phyloP scores from a whole-genome alignment of 2,113 vertebrate genomes.

The Lophius piscatorius region DNA sequence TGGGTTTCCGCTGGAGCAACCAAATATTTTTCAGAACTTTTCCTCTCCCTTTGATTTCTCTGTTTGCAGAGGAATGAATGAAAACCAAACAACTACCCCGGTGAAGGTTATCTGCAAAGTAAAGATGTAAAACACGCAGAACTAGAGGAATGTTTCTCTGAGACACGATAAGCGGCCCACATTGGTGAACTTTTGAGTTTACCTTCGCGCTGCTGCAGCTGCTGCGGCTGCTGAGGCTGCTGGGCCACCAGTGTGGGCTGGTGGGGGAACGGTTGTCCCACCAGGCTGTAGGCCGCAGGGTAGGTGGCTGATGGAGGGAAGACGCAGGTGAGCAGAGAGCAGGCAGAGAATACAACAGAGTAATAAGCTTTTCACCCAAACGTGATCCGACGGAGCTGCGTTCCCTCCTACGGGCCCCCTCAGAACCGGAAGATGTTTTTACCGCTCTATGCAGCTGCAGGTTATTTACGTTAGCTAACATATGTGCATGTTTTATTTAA shows the following conservation, averaged over 20 bases:
- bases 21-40: no score
- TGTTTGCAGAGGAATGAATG: no score
- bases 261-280: constrained; percentile 91
- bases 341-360: constrained; percentile 12
- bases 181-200: constrained; percentile 9
- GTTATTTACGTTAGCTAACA: constrained; percentile 41
- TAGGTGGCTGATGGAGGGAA: constrained; percentile 84
- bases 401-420: constrained; percentile 28
- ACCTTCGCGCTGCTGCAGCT: constrained; percentile 90
- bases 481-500: constrained; percentile 51
- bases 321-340: constrained; percentile 32
- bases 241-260: constrained; percentile 87
- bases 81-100: no score
- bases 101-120: no score
- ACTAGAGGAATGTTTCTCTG: constrained; percentile 4
- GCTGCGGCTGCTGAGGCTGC: constrained; percentile 88
- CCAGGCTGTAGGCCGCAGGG: constrained; percentile 90
- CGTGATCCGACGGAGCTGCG: constrained; percentile 35
- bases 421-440: constrained; percentile 28
- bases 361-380: constrained; percentile 19
- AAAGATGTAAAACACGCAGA: constrained; percentile 9
- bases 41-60: no score
- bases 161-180: constrained; percentile 3
- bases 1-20: no score
- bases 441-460: background rate